These are phyloP conservation scores for Pangasius sanitwongsei DNA, from an alignment of 2,797 vertebrate genomes.

Conservation along the genomic window DNA sequence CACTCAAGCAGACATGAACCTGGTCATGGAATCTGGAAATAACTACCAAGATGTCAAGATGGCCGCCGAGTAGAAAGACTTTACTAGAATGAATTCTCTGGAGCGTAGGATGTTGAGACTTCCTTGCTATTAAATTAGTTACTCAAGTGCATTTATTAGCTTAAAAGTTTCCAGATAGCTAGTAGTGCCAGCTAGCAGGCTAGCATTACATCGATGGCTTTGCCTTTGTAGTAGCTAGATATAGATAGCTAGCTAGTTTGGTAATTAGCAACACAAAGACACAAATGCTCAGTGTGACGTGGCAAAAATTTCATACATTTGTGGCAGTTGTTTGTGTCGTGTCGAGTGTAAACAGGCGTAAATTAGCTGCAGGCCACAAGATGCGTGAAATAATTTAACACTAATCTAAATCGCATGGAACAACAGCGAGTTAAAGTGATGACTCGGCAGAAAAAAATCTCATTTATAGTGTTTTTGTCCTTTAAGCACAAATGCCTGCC, in stretches of 20 bases:
- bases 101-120: neutral
- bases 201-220: neutral
- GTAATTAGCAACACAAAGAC: neutral
- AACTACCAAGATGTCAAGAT: neutral
- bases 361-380: neutral
- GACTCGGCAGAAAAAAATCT: neutral
- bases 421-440: neutral
- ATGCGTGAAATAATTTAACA: neutral
- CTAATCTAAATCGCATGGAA: neutral
- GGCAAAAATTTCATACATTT: neutral
- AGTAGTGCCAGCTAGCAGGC: neutral
- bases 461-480: conserved; percentile 3
- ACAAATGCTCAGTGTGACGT: neutral
- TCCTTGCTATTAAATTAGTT: neutral
- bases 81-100: neutral
- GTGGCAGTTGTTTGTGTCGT: neutral
- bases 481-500: conserved; percentile 7
- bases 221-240: neutral
- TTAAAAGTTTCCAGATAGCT: neutral
- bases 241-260: neutral
- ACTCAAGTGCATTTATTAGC: no score
- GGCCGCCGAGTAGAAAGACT: neutral
- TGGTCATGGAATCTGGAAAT: neutral
- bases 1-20: neutral
- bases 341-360: neutral